A percentile compares a stretch with the other conserved stretches of the same genome.
Evolutionary conservation across 2,797 vertebrate genomes (phyloP).

Genomic region (Eospalax fontanierii): DNA sequence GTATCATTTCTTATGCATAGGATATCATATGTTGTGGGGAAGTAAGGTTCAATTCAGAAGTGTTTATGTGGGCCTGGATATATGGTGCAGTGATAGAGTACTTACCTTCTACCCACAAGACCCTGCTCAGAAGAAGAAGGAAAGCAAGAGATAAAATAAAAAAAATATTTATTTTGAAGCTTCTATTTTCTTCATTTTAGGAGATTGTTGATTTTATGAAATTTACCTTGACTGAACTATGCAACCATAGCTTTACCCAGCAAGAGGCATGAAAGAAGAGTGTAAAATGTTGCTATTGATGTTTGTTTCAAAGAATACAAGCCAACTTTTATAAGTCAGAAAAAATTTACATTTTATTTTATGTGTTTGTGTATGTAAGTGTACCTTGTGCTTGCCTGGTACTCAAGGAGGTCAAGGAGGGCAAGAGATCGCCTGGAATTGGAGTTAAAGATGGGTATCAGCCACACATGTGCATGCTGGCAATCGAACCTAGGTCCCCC

Average conservation of each 20-base stretch:
- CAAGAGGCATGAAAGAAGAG: constrained; percentile 3
- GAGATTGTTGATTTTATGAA: constrained; percentile 20
- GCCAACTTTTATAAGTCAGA: background rate
- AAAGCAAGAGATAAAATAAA: background rate
- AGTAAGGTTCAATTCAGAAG: constrained; percentile 27
- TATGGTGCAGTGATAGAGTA: background rate
- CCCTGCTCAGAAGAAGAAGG: background rate
- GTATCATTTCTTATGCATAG: background rate
- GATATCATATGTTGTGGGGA: background rate
- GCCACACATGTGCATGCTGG: too few relatives aligned
- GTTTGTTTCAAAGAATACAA: constrained; percentile 41
- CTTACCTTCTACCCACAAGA: background rate
- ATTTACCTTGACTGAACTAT: background rate
- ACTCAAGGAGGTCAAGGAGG: too few relatives aligned
- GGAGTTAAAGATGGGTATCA: too few relatives aligned
- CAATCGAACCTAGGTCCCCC: too few relatives aligned
- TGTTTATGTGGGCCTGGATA: background rate
- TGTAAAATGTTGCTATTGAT: constrained; percentile 15
- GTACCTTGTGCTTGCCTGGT: too few relatives aligned
- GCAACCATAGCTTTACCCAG: constrained; percentile 8
- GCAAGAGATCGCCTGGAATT: too few relatives aligned
- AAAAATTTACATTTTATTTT: background rate
- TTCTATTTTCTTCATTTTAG: constrained; percentile 43
- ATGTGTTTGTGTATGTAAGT: too few relatives aligned
- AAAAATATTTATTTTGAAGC: background rate